Base-by-base conservation (phyloP, 2,888 invertebrate genomes). In the Ochropleura leucogaster region DNA sequence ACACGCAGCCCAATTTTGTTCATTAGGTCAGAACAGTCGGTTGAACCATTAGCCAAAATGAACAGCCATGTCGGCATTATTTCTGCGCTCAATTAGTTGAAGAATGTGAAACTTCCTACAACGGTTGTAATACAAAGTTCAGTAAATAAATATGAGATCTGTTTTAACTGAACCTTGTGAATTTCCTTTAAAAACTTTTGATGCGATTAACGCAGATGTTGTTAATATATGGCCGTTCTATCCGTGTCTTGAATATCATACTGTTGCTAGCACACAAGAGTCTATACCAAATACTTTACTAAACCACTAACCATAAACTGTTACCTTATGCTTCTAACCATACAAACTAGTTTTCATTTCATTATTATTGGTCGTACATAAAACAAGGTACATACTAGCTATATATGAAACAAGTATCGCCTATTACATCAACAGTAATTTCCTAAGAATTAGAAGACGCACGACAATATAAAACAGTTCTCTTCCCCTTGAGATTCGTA, bases 401-500 rank as follows among this genome's bases (percentile, higher is more conserved):
- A 18, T 20, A 20, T 64, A 63, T 18, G 42, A 44, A 4, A 42
- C 20, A 18, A 53, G 70, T 40, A 65, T 53, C 30, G 18, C 44
- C 47, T 53, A 53, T 74, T 74, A 68, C 20, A n/a, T 30, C 30
- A 55, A 53, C 49, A 82, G 40, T 77, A 65, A 65, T 63, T n/a
- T 40, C 30, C 57, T 63, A 51, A 59, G 77, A 44, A 51, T 68
- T 59, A 4, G 51, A 83, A 67, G 60, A 72, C 63, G 46, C 72
- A 44, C 44, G 60, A 83, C 63, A 71, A 71, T 63, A 82, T 74
- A 71, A 79, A 66, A 64, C 59, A 64, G 59, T 46, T 8, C n/a
- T 51, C 10, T 68, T 70, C 85, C 85, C 85, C 85, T 77, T 74
- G 9, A 80, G 85, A 85, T 85, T 63, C 80, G 46, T 85, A 85